Evolutionary conservation across 2,888 invertebrate genomes (phyloP).

Genomic region (Ligdia adustata): DNA sequence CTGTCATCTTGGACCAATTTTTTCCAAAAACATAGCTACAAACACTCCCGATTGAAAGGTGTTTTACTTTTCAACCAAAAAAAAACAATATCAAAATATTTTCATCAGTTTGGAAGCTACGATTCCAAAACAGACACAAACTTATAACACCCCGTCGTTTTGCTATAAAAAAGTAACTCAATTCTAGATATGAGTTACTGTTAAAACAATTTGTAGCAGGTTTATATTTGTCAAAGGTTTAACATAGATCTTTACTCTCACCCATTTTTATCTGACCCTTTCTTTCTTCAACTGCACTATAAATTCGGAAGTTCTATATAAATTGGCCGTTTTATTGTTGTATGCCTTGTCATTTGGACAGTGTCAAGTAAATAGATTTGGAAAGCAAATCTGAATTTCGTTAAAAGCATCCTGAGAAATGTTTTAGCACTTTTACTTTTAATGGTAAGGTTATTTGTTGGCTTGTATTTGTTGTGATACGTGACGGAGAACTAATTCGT

Average conservation of each 20-base stretch:
- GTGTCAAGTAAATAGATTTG: constrained; percentile 64
- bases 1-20: too few species aligned
- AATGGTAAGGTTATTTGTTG: constrained; percentile 44
- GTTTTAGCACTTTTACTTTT: constrained; percentile 45
- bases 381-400: constrained; percentile 60
- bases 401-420: constrained; percentile 43
- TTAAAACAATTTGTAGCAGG: constrained; percentile 27
- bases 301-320: constrained; percentile 28
- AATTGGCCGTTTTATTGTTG: constrained; percentile 39
- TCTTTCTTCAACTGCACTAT: constrained; percentile 7
- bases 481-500: too few species aligned
- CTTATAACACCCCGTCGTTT: too few species aligned
- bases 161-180: too few species aligned
- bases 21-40: too few species aligned
- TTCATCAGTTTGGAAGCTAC: too few species aligned
- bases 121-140: too few species aligned
- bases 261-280: constrained; percentile 42
- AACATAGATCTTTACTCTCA: constrained; percentile 43
- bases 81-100: too few species aligned
- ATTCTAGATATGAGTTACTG: constrained; percentile 20
- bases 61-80: too few species aligned
- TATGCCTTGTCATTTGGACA: constrained; percentile 59
- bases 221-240: constrained; percentile 60
- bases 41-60: too few species aligned
- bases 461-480: constrained; percentile 1